These are phyloP conservation scores for Geophilus truncorum DNA, from an alignment of 2,888 invertebrate genomes.

Conservation along the genomic window DNA sequence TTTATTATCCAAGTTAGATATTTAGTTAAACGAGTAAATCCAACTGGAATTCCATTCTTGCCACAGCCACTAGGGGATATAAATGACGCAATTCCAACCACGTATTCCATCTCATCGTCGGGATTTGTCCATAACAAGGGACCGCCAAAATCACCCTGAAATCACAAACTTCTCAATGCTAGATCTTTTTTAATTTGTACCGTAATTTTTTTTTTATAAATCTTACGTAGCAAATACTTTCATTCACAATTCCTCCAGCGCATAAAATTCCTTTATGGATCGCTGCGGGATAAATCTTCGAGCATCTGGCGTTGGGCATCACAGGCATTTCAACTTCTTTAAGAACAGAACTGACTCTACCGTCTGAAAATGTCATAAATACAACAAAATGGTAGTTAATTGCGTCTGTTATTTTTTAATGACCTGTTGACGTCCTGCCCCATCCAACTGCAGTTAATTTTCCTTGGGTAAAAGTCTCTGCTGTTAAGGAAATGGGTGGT, in stretches of 20 bases:
- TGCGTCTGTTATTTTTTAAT: no score
- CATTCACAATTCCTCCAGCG: constrained; percentile 1
- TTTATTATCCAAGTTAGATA: neutral
- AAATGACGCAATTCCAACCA: constrained; percentile 8
- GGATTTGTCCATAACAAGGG: neutral
- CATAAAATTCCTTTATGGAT: constrained; percentile 1
- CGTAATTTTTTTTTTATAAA: neutral
- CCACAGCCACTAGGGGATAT: neutral
- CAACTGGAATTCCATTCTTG: neutral
- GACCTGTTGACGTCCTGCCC: constrained; percentile 22
- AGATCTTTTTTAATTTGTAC: no score
- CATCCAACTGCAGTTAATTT: neutral
- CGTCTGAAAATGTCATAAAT: no score
- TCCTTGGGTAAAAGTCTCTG: neutral
- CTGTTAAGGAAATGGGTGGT: neutral
- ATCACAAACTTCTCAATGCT: neutral
- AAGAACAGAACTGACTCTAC: neutral
- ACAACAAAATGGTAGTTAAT: no score
- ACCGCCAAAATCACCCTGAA: constrained; percentile 29
- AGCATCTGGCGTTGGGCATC: neutral
- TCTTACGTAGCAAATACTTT: constrained; percentile 22
- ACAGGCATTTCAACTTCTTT: constrained; percentile 19
- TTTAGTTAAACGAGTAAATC: neutral
- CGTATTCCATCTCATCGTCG: neutral
- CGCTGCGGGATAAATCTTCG: neutral